Conservation (phyloP, 2,888 invertebrate species). For the Noctua pronuba region DNA sequence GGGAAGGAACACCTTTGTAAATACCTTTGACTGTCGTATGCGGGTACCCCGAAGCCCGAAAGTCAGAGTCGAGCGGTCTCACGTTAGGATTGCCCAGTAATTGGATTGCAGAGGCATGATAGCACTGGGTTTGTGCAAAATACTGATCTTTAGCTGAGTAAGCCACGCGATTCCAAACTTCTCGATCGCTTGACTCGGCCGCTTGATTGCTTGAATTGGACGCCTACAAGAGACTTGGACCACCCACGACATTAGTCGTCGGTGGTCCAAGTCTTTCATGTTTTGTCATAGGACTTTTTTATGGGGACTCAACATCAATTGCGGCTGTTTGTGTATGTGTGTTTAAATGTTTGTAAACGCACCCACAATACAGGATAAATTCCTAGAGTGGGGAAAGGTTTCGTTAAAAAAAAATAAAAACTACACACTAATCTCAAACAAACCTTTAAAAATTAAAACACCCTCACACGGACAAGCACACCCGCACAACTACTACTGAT, state of each 20-base stretch:
- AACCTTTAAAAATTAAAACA: too few relatives aligned
- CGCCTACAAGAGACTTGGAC: not conserved
- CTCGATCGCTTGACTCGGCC: not conserved
- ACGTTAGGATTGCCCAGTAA: constrained; percentile 19
- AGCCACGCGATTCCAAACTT: not conserved
- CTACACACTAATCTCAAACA: not conserved
- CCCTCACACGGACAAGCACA: not conserved
- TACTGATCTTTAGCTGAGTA: not conserved
- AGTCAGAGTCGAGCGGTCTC: constrained; percentile 6
- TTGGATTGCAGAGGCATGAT: constrained; percentile 23
- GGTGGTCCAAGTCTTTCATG: not conserved
- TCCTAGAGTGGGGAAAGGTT: too few relatives aligned
- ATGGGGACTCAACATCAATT: not conserved
- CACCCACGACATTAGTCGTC: too few relatives aligned
- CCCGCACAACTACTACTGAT: not conserved
- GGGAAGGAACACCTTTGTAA: not conserved
- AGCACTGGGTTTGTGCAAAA: constrained; percentile 3
- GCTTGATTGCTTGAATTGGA: not conserved
- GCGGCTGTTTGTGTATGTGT: too few relatives aligned
- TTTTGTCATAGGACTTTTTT: not conserved
- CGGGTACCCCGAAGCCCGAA: constrained; percentile 10
- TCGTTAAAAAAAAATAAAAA: too few relatives aligned
- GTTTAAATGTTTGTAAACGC: too few relatives aligned
- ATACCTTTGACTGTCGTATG: constrained; percentile 27
- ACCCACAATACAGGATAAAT: too few relatives aligned